Evolutionary conservation across 37 sponge, comb jelly and placozoan species (phyloP), one percentile per base, ranked within the genome.

Genomic region (Haliclona indistincta): DNA sequence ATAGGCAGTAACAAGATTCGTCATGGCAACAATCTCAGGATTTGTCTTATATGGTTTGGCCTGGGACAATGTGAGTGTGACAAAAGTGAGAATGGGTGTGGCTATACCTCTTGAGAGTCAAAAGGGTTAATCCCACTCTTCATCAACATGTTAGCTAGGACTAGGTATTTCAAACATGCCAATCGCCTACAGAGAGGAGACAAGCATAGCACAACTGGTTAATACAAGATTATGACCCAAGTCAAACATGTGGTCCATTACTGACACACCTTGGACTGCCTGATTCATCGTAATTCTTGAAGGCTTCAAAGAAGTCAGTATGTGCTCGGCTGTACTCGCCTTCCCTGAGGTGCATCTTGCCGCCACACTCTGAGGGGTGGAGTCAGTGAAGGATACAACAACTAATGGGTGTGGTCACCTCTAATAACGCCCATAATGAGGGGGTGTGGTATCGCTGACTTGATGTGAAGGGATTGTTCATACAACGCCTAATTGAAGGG

Each of bases 371-470:
- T 92, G 70, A 33, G 54, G 20, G 56, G 22, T 11, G 8, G 22
- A 72, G 36, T 25, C 23, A 61, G 15, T 15, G 15, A 47, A 17
- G 51, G 15, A 47, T 47, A 47, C 51, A 47, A 17, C 10, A 47
- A 17, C 15, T 17, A 47, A 15, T 47, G 15, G 15, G 51, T 47
- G 51, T 47, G 13, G 51, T 47, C 11, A 93, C 94, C 94, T 88
- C 96, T 82, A 28, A 97, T 95, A 52, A 97, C 95, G 19, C 99
- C 99, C 99, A 97, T 97, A 37, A 97, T 97, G 11, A 97, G 91
- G 0, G 99, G 99, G 79, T 97, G 99, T 3, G 99, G 99, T 30
- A 97, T 97, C 67, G 99, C 99, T 7, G 93, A 92, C 70, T 97
- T 97, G 54, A 97, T 91, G 60, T 82, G 87, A 41, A 97, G 88